A percentile compares a stretch with the other conserved stretches of the same genome.
Conservation (phyloP, 92 coral and sea anemone genomes). For the Heteractis magnifica region DNA sequence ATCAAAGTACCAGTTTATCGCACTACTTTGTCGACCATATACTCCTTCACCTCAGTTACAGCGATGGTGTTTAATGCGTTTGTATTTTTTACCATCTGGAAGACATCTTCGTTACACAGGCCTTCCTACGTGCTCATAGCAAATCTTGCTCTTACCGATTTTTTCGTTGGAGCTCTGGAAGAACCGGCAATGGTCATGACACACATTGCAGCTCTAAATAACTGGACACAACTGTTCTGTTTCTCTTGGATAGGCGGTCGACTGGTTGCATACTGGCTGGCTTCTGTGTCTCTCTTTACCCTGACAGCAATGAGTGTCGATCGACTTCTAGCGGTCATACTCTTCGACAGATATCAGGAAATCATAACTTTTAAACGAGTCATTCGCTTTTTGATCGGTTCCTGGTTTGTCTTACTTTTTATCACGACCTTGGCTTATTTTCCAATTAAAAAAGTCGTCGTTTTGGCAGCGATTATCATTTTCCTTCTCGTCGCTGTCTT, state of each 20-base stretch:
- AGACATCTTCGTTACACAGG: constrained; percentile 7
- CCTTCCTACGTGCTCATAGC: constrained; percentile 11
- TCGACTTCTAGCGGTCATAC: constrained; percentile 4
- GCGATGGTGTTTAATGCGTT: background rate
- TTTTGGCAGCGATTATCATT: constrained; percentile 1
- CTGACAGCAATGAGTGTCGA: constrained; percentile 19
- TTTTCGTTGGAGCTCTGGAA: background rate
- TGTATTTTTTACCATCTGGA: constrained; percentile 8
- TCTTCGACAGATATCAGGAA: background rate
- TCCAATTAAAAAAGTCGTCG: background rate
- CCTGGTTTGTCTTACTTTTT: background rate
- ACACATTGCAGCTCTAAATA: constrained; percentile 4
- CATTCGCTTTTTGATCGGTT: background rate
- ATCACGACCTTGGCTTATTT: background rate
- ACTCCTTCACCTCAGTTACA: background rate
- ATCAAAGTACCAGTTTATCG: constrained; percentile 22
- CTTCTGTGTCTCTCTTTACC: constrained; percentile 23
- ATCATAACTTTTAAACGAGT: constrained; percentile 13
- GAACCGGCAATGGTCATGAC: constrained; percentile 12
- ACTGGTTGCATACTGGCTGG: constrained; percentile 1
- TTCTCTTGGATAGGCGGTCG: constrained; percentile 5
- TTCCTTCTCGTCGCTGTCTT: background rate
- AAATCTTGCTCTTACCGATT: constrained; percentile 1
- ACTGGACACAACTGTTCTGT: constrained; percentile 9
- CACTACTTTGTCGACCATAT: background rate